Percentiles rank a stretch among this genome's conserved stretches.
Conservation (phyloP, 2,797 vertebrate species). For the Neomorphus geoffroyi region DNA sequence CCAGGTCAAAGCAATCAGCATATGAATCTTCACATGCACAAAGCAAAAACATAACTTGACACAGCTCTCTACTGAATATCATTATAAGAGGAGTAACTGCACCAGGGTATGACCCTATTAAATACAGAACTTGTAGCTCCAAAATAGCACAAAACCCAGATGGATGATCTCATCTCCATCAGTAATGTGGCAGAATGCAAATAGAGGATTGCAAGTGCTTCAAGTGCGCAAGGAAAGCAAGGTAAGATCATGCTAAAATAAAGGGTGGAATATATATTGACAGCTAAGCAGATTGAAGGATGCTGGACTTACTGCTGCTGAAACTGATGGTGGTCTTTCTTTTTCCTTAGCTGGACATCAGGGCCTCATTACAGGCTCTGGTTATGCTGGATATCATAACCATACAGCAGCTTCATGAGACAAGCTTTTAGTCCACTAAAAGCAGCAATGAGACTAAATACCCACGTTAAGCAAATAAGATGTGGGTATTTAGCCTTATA, state of each 20-base stretch:
- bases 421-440: neutral
- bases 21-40: neutral
- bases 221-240: neutral
- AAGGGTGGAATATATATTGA: neutral
- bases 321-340: neutral
- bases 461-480: neutral
- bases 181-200: conserved; percentile 31
- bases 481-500: neutral
- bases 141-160: conserved; percentile 31
- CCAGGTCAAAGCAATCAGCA: conserved; percentile 39
- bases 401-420: neutral
- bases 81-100: neutral
- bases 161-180: conserved; percentile 28
- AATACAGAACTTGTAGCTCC: conserved; percentile 40
- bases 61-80: neutral
- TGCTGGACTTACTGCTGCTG: neutral
- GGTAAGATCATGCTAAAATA: neutral
- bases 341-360: neutral
- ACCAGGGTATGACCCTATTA: conserved; percentile 39
- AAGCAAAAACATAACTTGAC: neutral
- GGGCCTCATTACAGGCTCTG: neutral
- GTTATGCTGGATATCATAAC: neutral
- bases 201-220: conserved; percentile 12
- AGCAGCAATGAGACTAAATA: neutral
- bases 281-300: neutral